Percentiles rank a stretch among this genome's conserved stretches.
phyloP scores from a whole-genome alignment of 2,113 vertebrate species.

The Tursiops truncatus region DNA sequence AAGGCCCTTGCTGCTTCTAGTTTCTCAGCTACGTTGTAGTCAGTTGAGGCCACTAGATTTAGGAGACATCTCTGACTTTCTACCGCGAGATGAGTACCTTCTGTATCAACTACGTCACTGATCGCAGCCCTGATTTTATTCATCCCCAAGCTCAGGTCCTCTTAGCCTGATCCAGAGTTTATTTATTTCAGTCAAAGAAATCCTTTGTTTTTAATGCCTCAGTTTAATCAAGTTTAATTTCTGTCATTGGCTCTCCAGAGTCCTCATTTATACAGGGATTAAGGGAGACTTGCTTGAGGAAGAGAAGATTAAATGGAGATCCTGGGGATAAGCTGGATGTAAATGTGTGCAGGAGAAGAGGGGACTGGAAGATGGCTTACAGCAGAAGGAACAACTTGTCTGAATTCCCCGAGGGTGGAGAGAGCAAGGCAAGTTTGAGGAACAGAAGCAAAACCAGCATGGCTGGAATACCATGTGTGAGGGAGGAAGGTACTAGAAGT shows the following conservation, averaged over 20 bases:
- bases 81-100: neutral
- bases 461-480: fast-evolving
- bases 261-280: neutral
- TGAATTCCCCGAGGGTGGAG: neutral
- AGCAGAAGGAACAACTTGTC: neutral
- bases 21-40: neutral
- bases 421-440: neutral
- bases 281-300: neutral
- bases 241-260: neutral
- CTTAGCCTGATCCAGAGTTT: neutral
- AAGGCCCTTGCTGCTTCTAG: neutral
- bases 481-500: neutral
- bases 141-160: neutral
- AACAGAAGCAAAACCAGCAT: neutral
- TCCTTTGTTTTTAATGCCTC: neutral
- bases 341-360: neutral
- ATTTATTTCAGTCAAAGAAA: neutral
- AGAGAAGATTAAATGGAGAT: neutral
- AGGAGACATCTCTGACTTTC: neutral
- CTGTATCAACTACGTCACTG: neutral
- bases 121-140: neutral
- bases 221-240: neutral
- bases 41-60: neutral
- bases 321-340: neutral
- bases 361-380: neutral